Percentiles rank a stretch among this genome's conserved stretches.
Evolutionary conservation across 1,140 invertebrate species (phyloP).

Genomic region (Drosophila novamexicana): DNA sequence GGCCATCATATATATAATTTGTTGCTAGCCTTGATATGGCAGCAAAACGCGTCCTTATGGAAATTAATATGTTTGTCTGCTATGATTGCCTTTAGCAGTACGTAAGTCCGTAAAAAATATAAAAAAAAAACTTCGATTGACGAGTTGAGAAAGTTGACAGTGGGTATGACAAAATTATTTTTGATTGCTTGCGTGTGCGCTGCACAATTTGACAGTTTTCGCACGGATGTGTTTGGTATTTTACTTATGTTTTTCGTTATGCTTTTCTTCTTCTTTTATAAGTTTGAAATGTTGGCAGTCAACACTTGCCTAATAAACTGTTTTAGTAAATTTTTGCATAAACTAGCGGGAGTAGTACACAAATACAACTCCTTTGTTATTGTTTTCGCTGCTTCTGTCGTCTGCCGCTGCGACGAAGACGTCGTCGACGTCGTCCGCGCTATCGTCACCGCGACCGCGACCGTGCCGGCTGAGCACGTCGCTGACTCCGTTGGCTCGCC

Average conservation of each 20-base stretch:
- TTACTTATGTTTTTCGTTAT: conserved; percentile 3
- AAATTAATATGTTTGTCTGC: conserved; percentile 30
- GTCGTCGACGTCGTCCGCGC: conserved; percentile 53
- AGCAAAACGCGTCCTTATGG: conserved; percentile 26
- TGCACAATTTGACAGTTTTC: conserved; percentile 47
- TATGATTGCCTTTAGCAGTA: conserved; percentile 6
- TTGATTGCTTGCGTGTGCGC: conserved; percentile 30
- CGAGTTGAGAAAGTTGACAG: conserved; percentile 19
- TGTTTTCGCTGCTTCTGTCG: conserved; percentile 24
- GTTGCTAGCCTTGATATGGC: conserved; percentile 46
- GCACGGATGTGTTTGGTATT: conserved; percentile 34
- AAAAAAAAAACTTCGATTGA: conserved; percentile 20
- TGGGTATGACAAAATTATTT: conserved; percentile 30
- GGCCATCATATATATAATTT: conserved; percentile 87
- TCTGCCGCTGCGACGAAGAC: conserved; percentile 42
- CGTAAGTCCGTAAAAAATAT: conserved; percentile 31
- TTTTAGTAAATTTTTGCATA: conserved; percentile 35
- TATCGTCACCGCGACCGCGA: conserved; percentile 60
- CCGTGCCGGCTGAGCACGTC: conserved; percentile 59
- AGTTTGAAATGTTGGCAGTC: conserved; percentile 29
- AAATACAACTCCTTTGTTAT: conserved; percentile 45
- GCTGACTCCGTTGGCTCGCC: conserved; percentile 62
- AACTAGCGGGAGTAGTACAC: conserved; percentile 37
- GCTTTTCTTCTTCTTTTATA: not conserved
- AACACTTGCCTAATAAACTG: conserved; percentile 28